Conservation (phyloP, 2,113 vertebrate genomes). For the Python bivittatus region DNA sequence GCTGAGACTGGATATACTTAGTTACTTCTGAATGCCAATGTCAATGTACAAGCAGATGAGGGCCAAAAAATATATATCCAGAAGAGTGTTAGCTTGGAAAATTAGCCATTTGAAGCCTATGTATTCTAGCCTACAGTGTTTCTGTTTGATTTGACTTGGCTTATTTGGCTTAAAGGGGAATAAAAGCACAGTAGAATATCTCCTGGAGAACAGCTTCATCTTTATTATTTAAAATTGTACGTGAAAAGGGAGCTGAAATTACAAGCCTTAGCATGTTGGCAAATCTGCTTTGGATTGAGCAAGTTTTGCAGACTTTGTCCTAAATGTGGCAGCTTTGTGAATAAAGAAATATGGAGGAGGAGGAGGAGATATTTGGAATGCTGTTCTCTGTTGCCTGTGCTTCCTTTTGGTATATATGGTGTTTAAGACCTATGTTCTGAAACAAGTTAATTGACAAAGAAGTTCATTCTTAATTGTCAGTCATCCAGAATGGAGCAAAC, state of each 20-base stretch:
- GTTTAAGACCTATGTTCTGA: background rate
- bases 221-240: background rate
- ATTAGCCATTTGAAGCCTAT: background rate
- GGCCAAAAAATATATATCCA: background rate
- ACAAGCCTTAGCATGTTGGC: background rate
- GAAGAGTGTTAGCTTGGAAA: background rate
- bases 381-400: background rate
- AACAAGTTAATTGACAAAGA: background rate
- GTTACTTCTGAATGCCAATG: no score
- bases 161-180: background rate
- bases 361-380: background rate
- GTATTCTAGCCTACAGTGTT: background rate
- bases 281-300: background rate
- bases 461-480: background rate
- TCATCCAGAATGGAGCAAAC: fast-evolving
- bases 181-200: no score
- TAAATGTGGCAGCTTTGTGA: background rate
- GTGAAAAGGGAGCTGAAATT: background rate
- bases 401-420: background rate
- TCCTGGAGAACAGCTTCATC: background rate
- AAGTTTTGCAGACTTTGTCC: background rate
- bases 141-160: background rate
- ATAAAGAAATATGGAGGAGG: conserved; percentile 10
- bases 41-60: background rate
- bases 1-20: background rate